A percentile compares a stretch with the other conserved stretches of the same genome.
These are phyloP conservation scores for Nephrotoma appendiculata DNA, from an alignment of 2,888 invertebrate species.

Conservation along the genomic window DNA sequence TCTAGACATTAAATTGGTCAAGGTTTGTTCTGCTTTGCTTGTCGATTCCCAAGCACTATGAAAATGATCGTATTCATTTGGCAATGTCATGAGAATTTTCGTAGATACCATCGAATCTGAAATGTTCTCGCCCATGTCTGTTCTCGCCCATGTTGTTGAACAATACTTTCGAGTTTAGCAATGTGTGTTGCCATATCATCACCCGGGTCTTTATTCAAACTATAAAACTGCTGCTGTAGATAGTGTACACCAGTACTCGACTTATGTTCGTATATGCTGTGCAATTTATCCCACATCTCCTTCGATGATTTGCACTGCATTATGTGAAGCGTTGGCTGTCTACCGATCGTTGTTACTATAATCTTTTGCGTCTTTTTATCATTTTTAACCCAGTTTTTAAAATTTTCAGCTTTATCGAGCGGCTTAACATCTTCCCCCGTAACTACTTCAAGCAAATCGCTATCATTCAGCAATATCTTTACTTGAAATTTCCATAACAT, in stretches of 20 bases:
- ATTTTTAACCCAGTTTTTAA: conserved; percentile 5
- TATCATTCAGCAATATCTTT: conserved; percentile 7
- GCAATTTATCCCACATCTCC: conserved; percentile 13
- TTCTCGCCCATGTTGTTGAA: conserved; percentile 11
- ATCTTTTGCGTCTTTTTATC: not conserved
- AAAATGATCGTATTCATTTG: conserved; percentile 3
- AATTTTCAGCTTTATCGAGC: conserved; percentile 3
- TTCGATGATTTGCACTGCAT: conserved; percentile 13
- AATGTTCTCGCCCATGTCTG: conserved; percentile 10
- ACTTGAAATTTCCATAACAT: conserved; percentile 13
- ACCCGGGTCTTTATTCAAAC: conserved; percentile 8
- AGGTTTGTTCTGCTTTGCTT: conserved; percentile 13
- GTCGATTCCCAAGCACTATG: conserved; percentile 15
- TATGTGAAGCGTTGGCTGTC: conserved; percentile 12
- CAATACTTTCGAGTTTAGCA: conserved; percentile 10
- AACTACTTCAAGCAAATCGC: conserved; percentile 7
- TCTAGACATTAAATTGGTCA: conserved; percentile 15
- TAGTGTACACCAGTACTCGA: conserved; percentile 16
- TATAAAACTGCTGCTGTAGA: conserved; percentile 14
- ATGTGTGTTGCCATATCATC: conserved; percentile 13
- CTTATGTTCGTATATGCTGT: conserved; percentile 17
- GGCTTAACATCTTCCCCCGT: not conserved
- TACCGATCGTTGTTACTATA: conserved; percentile 11
- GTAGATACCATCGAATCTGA: conserved; percentile 11
- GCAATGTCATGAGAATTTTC: conserved; percentile 15